Evolutionary conservation across 2,797 vertebrate genomes (phyloP).

Genomic region (Syngnathus acus): DNA sequence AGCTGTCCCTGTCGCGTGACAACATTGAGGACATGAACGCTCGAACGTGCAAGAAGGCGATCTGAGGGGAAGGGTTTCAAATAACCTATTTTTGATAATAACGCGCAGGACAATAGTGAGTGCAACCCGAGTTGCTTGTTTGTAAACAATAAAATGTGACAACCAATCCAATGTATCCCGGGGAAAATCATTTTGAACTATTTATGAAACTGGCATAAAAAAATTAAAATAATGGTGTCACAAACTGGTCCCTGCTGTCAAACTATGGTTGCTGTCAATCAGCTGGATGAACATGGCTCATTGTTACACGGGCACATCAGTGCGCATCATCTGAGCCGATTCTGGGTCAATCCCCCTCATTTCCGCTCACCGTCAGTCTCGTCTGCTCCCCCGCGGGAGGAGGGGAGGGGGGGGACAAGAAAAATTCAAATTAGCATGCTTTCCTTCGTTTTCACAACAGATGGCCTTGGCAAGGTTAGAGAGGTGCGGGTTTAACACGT

Average conservation of each 20-base stretch:
- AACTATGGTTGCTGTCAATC: constrained; percentile 17
- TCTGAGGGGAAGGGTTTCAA: constrained; percentile 16
- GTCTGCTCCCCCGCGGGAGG: constrained; percentile 39
- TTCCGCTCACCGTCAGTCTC: constrained; percentile 31
- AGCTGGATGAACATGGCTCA: constrained; percentile 32
- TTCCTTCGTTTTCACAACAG: constrained; percentile 36
- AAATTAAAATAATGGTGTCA: constrained; percentile 7
- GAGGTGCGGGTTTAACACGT: constrained; percentile 9
- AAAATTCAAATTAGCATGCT: constrained; percentile 56
- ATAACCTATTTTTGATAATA: constrained; percentile 21
- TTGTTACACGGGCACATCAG: constrained; percentile 46
- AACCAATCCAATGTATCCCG: background rate
- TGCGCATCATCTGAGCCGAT: constrained; percentile 54
- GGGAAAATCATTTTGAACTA: background rate
- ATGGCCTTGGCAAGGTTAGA: constrained; percentile 41
- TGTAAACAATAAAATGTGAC: background rate
- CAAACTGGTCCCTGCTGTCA: constrained; percentile 16
- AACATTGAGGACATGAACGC: constrained; percentile 14
- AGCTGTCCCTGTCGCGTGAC: constrained; percentile 4
- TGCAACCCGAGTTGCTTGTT: constrained; percentile 8
- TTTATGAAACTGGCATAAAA: background rate
- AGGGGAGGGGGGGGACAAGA: constrained; percentile 23
- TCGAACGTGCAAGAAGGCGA: constrained; percentile 8
- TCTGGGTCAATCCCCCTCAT: constrained; percentile 62
- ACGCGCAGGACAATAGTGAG: constrained; percentile 13